Evolutionary conservation across 35 echinoderm and acorn worm species (phyloP).

Genomic region (Stichopus chloronotus): DNA sequence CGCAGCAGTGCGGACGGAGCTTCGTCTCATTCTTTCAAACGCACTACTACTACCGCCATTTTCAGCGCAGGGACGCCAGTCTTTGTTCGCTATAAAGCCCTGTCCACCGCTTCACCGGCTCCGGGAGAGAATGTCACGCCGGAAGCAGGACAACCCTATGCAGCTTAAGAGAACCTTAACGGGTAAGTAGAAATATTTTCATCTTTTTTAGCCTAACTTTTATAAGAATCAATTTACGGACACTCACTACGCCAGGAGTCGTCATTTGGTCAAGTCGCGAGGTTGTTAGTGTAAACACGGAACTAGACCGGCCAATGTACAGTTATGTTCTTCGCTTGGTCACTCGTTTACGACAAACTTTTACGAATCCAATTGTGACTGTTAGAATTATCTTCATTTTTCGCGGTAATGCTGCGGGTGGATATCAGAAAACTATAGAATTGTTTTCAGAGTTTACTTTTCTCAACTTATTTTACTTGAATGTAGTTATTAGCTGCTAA

Average conservation of each 20-base stretch:
- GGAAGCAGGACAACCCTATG: conserved; percentile 99
- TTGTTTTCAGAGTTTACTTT: background rate
- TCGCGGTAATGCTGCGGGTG: background rate
- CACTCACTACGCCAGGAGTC: background rate
- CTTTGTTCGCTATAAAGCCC: conserved; percentile 94
- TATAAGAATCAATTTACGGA: conserved; percentile 31
- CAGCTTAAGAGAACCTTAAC: conserved; percentile 87
- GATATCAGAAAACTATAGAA: background rate
- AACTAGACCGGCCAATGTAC: conserved; percentile 59
- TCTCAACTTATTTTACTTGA: background rate
- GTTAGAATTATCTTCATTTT: background rate
- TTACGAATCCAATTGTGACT: conserved; percentile 4
- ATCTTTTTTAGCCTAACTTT: conserved; percentile 38
- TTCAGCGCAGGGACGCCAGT: conserved; percentile 91
- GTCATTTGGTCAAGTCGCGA: conserved; percentile 52
- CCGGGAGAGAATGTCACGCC: conserved; percentile 99
- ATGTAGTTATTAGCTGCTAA: conserved; percentile 23
- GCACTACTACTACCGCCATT: conserved; percentile 81
- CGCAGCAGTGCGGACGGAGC: conserved; percentile 20
- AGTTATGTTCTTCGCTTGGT: conserved; percentile 39
- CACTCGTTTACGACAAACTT: conserved; percentile 39
- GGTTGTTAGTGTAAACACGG: conserved; percentile 66
- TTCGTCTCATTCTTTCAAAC: conserved; percentile 57
- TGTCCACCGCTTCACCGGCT: conserved; percentile 97
- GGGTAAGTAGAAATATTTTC: conserved; percentile 76